Evolutionary conservation across 2,888 invertebrate genomes (phyloP).

Genomic region (Cheilosia pagana): DNA sequence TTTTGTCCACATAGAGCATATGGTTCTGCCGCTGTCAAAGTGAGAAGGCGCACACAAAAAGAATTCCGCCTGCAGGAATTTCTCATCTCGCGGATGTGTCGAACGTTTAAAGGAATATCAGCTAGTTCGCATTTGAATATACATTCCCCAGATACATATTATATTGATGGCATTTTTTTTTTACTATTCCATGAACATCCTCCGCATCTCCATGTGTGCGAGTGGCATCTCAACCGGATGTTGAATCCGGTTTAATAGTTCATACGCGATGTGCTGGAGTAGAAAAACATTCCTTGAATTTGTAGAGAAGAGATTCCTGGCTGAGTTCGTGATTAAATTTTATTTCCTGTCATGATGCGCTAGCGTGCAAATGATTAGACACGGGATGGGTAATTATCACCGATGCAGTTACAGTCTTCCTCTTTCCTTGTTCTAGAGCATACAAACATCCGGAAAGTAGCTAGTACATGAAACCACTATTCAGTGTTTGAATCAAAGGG

Average conservation of each 20-base stretch:
- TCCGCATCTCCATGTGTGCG: not conserved
- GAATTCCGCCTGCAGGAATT: constrained; percentile 33
- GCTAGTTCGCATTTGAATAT: constrained; percentile 13
- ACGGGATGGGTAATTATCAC: constrained; percentile 39
- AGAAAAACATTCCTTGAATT: constrained; percentile 31
- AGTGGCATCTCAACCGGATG: constrained; percentile 15
- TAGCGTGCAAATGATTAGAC: constrained; percentile 51
- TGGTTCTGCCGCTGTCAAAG: not conserved
- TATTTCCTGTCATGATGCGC: constrained; percentile 51
- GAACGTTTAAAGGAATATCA: constrained; percentile 6
- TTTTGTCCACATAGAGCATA: not conserved
- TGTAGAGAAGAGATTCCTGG: constrained; percentile 30
- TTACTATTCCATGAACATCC: constrained; percentile 1
- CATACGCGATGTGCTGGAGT: constrained; percentile 2
- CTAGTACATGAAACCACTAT: not conserved
- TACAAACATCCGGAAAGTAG: constrained; percentile 34
- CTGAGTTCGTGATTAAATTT: constrained; percentile 49
- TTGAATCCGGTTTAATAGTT: constrained; percentile 32
- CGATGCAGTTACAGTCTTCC: constrained; percentile 19
- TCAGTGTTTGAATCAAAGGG: constrained; percentile 15
- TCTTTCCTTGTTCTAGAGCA: constrained; percentile 21
- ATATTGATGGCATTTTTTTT: constrained; percentile 24
- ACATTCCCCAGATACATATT: not conserved
- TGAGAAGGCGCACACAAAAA: not conserved
- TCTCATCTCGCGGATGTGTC: constrained; percentile 18